phyloP scores from a whole-genome alignment of 1,140 invertebrate species.

The Lethrus apterus region DNA sequence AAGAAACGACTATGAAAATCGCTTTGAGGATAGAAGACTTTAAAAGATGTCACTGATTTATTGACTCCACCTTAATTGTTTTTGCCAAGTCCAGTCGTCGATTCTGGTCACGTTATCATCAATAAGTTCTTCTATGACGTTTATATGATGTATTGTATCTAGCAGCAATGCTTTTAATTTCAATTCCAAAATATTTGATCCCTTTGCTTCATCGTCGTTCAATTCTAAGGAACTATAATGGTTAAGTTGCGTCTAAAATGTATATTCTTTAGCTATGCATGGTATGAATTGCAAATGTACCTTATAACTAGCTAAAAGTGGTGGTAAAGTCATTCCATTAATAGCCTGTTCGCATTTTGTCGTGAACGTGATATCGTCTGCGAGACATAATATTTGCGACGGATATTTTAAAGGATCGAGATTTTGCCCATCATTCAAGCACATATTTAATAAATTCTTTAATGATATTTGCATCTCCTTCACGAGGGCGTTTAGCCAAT shows the following conservation, averaged over 20 bases:
- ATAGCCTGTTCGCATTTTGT: conserved; percentile 76
- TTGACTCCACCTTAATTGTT: conserved; percentile 74
- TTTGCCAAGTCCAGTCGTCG: conserved; percentile 88
- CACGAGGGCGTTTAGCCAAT: conserved; percentile 76
- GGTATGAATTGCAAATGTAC: conserved; percentile 20
- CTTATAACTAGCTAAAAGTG: conserved; percentile 37
- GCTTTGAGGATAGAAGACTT: too few relatives aligned
- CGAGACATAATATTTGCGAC: conserved; percentile 73
- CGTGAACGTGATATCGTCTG: conserved; percentile 71
- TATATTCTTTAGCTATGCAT: background rate
- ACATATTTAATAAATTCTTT: conserved; percentile 57
- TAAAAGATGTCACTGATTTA: too few relatives aligned
- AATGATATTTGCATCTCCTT: conserved; percentile 78
- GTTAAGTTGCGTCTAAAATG: conserved; percentile 49
- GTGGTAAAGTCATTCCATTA: conserved; percentile 51
- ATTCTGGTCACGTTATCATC: conserved; percentile 54
- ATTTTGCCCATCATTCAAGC: conserved; percentile 53
- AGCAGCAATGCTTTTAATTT: conserved; percentile 74
- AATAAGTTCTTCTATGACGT: conserved; percentile 72
- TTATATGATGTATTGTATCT: conserved; percentile 87
- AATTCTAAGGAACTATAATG: conserved; percentile 54
- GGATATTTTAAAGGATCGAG: conserved; percentile 73
- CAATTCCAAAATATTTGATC: conserved; percentile 45
- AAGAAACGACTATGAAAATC: too few relatives aligned
- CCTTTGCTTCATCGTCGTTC: conserved; percentile 29